Evolutionary conservation across 2,113 vertebrate genomes (phyloP).

Genomic region (Lycocorax pyrrhopterus): DNA sequence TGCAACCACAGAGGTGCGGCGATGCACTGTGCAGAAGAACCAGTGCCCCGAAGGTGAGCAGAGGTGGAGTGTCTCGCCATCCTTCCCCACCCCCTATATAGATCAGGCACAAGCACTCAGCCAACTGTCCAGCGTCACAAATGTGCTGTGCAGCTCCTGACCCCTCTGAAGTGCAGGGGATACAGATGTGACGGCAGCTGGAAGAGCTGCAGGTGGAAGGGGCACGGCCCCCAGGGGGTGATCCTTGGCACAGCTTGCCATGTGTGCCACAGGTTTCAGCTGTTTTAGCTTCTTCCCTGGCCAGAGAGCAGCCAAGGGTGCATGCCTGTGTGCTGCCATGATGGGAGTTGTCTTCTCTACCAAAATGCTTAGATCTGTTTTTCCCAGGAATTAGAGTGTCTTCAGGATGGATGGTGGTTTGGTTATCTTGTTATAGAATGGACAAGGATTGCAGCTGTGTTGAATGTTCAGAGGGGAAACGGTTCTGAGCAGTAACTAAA

Average conservation of each 20-base stretch:
- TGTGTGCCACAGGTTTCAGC: not conserved
- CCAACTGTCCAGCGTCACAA: not conserved
- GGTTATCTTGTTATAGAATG: not conserved
- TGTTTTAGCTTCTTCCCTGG: not conserved
- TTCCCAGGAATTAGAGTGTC: not conserved
- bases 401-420: not conserved
- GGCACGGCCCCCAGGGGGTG: not conserved
- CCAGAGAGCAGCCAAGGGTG: not conserved
- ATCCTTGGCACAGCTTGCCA: not conserved
- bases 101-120: not conserved
- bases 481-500: not conserved
- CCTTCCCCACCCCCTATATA: not conserved
- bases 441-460: not conserved
- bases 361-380: not conserved
- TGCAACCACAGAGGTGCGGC: conserved; percentile 79
- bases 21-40: conserved; percentile 81
- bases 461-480: not conserved
- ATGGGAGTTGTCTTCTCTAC: not conserved
- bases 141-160: accelerated
- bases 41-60: conserved; percentile 84
- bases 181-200: accelerated
- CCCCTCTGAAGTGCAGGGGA: not conserved
- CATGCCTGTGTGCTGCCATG: accelerated
- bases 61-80: accelerated
- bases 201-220: not conserved